Percentiles rank a stretch among this genome's conserved stretches.
phyloP scores from a whole-genome alignment of 2,888 invertebrate genomes.

The Watsonalla binaria region DNA sequence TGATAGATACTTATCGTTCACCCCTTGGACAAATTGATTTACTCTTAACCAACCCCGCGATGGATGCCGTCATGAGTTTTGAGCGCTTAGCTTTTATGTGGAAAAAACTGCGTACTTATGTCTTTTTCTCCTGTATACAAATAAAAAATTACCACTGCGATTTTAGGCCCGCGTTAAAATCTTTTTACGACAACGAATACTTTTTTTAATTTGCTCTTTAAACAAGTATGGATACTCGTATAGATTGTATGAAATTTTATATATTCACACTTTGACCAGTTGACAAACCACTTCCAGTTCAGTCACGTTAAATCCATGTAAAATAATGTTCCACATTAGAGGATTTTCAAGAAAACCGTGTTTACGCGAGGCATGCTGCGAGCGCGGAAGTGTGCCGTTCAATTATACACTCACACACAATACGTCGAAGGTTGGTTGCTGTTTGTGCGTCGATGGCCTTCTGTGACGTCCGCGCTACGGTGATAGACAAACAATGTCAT shows the following conservation, averaged over 20 bases:
- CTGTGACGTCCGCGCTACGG: conserved; percentile 12
- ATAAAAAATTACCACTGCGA: too few species aligned
- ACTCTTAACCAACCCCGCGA: too few species aligned
- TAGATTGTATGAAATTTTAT: too few species aligned
- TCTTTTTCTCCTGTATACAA: too few species aligned
- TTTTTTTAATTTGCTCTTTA: too few species aligned
- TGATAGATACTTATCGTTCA: background rate
- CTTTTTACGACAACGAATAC: too few species aligned
- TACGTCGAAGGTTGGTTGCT: background rate
- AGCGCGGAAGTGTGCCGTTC: background rate
- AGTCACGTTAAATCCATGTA: background rate
- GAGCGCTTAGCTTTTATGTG: too few species aligned
- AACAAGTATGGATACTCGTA: too few species aligned
- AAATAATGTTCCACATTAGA: background rate
- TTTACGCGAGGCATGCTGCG: conserved; percentile 1
- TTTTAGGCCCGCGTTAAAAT: too few species aligned
- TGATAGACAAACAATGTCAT: conserved; percentile 29
- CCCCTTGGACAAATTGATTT: too few species aligned
- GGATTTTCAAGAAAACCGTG: conserved; percentile 7
- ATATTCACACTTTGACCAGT: background rate
- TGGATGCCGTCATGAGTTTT: too few species aligned
- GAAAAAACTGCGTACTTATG: too few species aligned
- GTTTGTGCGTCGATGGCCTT: background rate
- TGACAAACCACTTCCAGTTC: background rate
- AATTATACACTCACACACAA: background rate